Base-by-base conservation (phyloP, 2,888 invertebrate genomes). In the Gymnocheta viridis region DNA sequence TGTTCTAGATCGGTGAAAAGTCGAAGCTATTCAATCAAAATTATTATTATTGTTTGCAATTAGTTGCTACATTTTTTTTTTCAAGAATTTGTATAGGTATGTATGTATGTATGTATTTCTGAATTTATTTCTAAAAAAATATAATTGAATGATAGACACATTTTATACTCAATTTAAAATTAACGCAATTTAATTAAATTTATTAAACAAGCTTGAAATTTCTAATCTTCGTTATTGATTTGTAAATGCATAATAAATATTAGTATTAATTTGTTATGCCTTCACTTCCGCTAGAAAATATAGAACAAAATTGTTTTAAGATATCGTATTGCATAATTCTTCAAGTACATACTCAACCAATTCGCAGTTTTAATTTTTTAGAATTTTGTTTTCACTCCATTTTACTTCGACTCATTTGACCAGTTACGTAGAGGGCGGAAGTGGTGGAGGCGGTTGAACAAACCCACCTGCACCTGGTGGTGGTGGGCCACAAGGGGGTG, bases 401-500 rank as follows among this genome's bases (percentile, higher is more conserved):
- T 60, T 54, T 17, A 6, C 12, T 73, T 60, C 22, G 44, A 44
- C 14, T 44, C 7, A 41, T 9, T 19, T 19, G 7, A 64, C n/a
- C 2, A n/a, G 77, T 88, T 87, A 82, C 85, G 88, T 35, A 84
- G 89, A 86, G 77, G 91, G 91, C n/a, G 95, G 95, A 4, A 95
- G 95, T 14, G 95, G 95, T 5, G 95, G 95, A 3, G 95, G 95
- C 35, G 95, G 95, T 60, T 94, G 93, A 60, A 94, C 89, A 64
- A 95, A 89, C 60, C 92, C 93, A 0, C 93, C 93, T 5, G 92
- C 88, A 6, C 91, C 89, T 29, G 92, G 94, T 29, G 94, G 93
- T 2, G 93, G 94, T 54, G 94, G 90, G 2, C 90, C 92, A 76
- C 91, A 91, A 47, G 92, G 93, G 0, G 93, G 93, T 24, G 93